phyloP scores from a whole-genome alignment of 1,140 invertebrate genomes.

The Bombus waltoni region DNA sequence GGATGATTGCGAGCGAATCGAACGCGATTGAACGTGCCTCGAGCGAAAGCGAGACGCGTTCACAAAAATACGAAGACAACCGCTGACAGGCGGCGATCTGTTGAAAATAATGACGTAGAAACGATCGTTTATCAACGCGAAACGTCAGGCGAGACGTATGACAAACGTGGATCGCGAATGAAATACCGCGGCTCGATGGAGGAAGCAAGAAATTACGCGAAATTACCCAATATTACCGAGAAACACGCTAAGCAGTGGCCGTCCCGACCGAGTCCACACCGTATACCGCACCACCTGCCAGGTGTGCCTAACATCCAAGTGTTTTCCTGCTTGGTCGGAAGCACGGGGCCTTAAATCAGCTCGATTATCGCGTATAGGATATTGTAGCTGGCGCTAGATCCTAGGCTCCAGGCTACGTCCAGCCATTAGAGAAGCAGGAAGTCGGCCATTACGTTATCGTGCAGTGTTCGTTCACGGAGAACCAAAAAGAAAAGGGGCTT shows the following conservation, averaged over 20 bases:
- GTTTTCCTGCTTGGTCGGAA: slow-evolving; percentile 78
- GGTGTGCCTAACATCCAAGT: slow-evolving; percentile 73
- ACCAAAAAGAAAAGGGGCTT: not conserved
- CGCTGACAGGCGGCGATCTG: slow-evolving; percentile 23
- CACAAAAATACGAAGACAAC: slow-evolving; percentile 3
- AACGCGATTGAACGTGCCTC: not conserved
- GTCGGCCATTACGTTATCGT: slow-evolving; percentile 77
- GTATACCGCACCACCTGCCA: slow-evolving; percentile 60
- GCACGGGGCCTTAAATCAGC: slow-evolving; percentile 76
- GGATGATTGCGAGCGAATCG: not conserved
- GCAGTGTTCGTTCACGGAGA: slow-evolving; percentile 7
- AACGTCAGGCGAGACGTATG: slow-evolving; percentile 39
- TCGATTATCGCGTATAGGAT: slow-evolving; percentile 78
- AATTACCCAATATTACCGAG: slow-evolving; percentile 76
- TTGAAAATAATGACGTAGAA: slow-evolving; percentile 42
- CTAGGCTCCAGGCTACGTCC: slow-evolving; percentile 54
- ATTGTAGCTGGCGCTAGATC: slow-evolving; percentile 66
- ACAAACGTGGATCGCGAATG: slow-evolving; percentile 44
- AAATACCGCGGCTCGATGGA: slow-evolving; percentile 67
- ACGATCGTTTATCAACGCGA: slow-evolving; percentile 32
- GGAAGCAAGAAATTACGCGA: slow-evolving; percentile 76
- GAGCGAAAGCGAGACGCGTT: not conserved
- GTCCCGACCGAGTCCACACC: not conserved
- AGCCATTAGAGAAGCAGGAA: slow-evolving; percentile 75
- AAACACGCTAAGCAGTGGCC: slow-evolving; percentile 70